Evolutionary conservation across 35 echinoderm and acorn worm species (phyloP), one percentile per base, ranked within the genome.

Genomic region (Amphiura filiformis): DNA sequence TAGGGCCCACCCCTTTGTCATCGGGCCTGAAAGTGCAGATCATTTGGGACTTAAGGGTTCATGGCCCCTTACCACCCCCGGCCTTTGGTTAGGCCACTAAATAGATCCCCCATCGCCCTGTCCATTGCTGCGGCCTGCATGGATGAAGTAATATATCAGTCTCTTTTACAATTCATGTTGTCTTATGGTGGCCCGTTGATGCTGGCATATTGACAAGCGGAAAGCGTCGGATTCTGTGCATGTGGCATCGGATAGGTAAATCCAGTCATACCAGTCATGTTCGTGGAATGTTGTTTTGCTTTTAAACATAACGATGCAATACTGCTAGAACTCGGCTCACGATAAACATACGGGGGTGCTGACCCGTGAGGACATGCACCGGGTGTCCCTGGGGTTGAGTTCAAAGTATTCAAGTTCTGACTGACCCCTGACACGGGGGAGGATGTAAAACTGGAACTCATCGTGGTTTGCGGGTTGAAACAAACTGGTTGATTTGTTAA

Each of bases 401-500:
- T 84, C 38, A 91, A 77, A 56, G 89, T 82, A 32, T 91, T 82
- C 56, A 95, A 77, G 40, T 84, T 87, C 36, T 91, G 90, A 12
- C 84, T 83, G 84, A 33, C 93, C 88, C 39, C 90, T 94, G 52
- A 94, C 77, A 22, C 78, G 86, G 28, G 90, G 36, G 94, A 65
- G 0, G 94, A 41, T 7, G 91, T 88, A 28, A 91, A 91, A 18
- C 86, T 92, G 18, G 93, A 94, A 32, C 90, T 99, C 77, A 91
- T 90, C 39, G 83, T 87, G 0, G 89, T 88, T 49, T 88, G 93
- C 2, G 93, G 90, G 52, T 94, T 99, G 65, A 99, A 99, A 39
- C 96, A 94, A 81, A 98, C 89, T 1, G 96, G 88, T 85, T 99
- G 96, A 61, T 92, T 93, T 1, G 93, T 61, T 12, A 94, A 42